Evolutionary conservation across 2,888 invertebrate genomes (phyloP), one percentile per base, ranked within the genome.

Genomic region (Labia minor): DNA sequence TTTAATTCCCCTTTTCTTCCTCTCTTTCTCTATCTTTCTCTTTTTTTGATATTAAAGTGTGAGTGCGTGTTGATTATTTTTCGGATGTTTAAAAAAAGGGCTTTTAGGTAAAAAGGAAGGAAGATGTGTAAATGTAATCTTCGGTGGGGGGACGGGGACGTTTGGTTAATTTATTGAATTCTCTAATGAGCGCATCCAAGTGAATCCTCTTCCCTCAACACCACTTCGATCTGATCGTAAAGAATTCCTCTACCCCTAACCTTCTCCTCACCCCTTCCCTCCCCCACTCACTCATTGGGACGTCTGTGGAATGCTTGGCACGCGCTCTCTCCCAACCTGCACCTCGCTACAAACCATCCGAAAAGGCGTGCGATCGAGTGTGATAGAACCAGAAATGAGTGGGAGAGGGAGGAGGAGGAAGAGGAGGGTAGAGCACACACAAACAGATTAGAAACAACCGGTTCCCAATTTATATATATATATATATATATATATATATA

Each of bases 61-160:
- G 16, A 8, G 8, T 49, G 49, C 14, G 49, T 49, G 49, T 49
- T 49, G 14, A n/a, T 49, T n/a, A 10, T 49, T 49, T 49, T 14
- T 49, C 49, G 49, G 2, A 8, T 14, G 49, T 8, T 26, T 26
- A 8, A 16, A 49, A 49, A 16, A 49, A 49, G 49, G 49, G n/a
- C 49, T 16, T 49, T 49, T n/a, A n/a, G n/a, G n/a, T n/a, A n/a
- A 26, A 49, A 16, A 49, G 49, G 49, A 49, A 49, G 49, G 49
- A 49, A 49, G 49, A 49, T 49, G 49, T 49, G 49, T 49, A 49
- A 49, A 49, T 49, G 49, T 49, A 49, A 49, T 49, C 49, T 49
- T 49, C 49, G 14, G n/a, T n/a, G n/a, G n/a, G n/a, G n/a, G n/a
- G n/a, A n/a, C n/a, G n/a, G n/a, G 49, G 49, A 14, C 49, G 49